These are phyloP conservation scores for Lucifuga dentata DNA, from an alignment of 2,113 vertebrate species.

Conservation along the genomic window DNA sequence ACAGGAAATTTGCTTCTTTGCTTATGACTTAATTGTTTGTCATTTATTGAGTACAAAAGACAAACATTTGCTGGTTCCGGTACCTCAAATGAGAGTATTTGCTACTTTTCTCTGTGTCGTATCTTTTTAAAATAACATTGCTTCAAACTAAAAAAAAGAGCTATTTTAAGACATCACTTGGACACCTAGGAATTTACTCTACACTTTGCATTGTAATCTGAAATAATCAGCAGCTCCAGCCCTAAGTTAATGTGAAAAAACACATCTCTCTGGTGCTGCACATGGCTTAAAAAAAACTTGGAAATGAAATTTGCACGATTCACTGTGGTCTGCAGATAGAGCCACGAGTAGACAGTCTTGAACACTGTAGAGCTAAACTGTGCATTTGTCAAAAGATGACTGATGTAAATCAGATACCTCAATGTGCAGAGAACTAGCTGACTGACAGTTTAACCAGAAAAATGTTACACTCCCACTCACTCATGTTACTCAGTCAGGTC, in stretches of 20 bases:
- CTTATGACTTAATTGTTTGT: no score
- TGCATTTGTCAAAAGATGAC: conserved; percentile 38
- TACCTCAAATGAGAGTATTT: no score
- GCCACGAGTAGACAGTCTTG: background rate
- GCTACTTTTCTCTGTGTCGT: no score
- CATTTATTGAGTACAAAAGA: no score
- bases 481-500: conserved; percentile 14
- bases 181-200: no score
- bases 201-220: no score
- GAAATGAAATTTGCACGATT: conserved; percentile 9
- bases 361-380: conserved; percentile 16
- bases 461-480: conserved; percentile 10
- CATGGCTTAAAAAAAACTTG: conserved; percentile 11
- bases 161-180: no score
- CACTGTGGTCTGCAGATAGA: background rate
- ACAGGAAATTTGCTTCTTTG: no score
- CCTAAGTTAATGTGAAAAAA: conserved; percentile 17
- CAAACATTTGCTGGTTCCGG: no score
- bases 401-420: conserved; percentile 53
- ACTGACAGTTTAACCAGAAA: conserved; percentile 41
- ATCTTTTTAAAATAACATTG: no score
- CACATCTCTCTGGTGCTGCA: conserved; percentile 31
- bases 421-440: conserved; percentile 50
- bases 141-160: no score
- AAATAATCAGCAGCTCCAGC: no score